phyloP scores from a whole-genome alignment of 2,113 vertebrate genomes.

The Hypanus sabinus region DNA sequence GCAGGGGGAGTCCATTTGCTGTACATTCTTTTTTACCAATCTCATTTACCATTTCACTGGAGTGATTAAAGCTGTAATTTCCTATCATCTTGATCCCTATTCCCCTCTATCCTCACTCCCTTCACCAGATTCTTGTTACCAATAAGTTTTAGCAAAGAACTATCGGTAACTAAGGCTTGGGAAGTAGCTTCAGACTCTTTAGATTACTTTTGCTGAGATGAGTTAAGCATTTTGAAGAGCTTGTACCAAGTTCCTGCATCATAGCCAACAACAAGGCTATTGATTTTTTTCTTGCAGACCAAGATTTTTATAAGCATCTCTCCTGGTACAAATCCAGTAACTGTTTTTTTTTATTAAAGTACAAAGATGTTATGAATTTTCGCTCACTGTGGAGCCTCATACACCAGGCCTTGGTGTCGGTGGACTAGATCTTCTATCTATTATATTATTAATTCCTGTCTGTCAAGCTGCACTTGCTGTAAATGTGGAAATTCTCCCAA shows the following conservation, averaged over 20 bases:
- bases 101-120: neutral
- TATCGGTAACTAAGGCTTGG: neutral
- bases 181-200: neutral
- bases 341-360: neutral
- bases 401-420: neutral
- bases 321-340: neutral
- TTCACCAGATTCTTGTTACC: too few relatives aligned
- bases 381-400: neutral
- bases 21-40: too few relatives aligned
- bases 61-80: too few relatives aligned
- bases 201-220: neutral
- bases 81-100: too few relatives aligned
- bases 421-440: neutral
- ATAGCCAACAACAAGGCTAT: neutral
- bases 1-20: too few relatives aligned
- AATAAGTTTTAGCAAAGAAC: neutral
- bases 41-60: too few relatives aligned
- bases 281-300: neutral
- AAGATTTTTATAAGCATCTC: neutral
- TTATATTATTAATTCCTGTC: neutral
- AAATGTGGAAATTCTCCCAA: neutral
- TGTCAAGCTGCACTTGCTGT: neutral
- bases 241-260: neutral
- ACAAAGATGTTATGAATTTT: neutral
- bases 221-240: neutral